Percentiles rank a stretch among this genome's conserved stretches.
phyloP scores from a whole-genome alignment of 2,888 invertebrate genomes.

The Eupithecia vulgata region DNA sequence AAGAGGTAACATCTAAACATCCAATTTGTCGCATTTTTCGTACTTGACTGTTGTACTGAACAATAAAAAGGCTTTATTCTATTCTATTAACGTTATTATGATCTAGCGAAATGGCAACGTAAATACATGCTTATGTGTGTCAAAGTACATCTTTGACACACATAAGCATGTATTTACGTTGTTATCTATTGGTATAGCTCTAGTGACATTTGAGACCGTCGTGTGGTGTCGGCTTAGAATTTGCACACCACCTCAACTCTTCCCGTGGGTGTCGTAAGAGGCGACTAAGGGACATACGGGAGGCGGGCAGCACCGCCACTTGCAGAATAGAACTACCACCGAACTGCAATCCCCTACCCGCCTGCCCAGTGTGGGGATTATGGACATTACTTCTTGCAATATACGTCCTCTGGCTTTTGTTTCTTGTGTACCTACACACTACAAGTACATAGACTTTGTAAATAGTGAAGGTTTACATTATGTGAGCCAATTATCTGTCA shows the following conservation, averaged over 20 bases:
- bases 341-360: too few species aligned
- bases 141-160: not conserved
- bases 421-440: conserved; percentile 46
- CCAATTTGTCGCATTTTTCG: too few species aligned
- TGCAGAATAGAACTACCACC: too few species aligned
- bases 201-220: too few species aligned
- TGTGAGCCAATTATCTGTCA: conserved; percentile 35
- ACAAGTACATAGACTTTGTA: conserved; percentile 11
- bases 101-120: not conserved
- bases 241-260: too few species aligned
- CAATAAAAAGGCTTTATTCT: not conserved
- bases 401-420: conserved; percentile 49
- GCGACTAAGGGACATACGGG: too few species aligned
- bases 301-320: too few species aligned
- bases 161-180: not conserved
- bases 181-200: not conserved
- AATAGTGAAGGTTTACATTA: conserved; percentile 28
- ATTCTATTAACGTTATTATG: not conserved
- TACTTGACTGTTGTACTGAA: not conserved
- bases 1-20: not conserved
- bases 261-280: too few species aligned
- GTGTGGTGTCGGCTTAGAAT: too few species aligned
- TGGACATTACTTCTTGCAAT: too few species aligned
- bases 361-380: too few species aligned
- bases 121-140: not conserved